Conservation (phyloP, 2,888 invertebrate species). For the Hirtodrosophila trivittata region DNA sequence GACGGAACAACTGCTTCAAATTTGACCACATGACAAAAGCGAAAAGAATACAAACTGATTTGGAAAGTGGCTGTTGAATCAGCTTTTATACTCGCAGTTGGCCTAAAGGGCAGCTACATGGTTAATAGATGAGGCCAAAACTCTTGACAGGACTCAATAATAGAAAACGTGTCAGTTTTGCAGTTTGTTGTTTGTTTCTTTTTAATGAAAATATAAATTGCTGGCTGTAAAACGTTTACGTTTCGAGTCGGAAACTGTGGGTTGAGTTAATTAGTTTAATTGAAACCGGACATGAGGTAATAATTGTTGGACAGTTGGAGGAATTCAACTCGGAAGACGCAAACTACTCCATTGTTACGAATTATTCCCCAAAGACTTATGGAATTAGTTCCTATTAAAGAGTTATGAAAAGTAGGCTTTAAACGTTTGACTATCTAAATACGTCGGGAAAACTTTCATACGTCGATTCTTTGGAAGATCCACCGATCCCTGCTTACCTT, state of each 20-base stretch:
- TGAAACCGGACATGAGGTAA: constrained; percentile 35
- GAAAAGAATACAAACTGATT: constrained; percentile 29
- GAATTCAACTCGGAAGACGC: neutral
- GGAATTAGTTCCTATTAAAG: too few relatives aligned
- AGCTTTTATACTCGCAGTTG: constrained; percentile 51
- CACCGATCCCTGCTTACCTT: constrained; percentile 75
- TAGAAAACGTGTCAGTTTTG: neutral
- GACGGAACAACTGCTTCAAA: constrained; percentile 68
- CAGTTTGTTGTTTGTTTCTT: constrained; percentile 17
- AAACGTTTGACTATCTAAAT: too few relatives aligned
- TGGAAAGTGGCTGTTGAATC: neutral
- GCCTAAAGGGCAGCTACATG: constrained; percentile 4
- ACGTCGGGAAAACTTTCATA: too few relatives aligned
- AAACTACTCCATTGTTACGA: neutral
- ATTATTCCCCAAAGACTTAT: constrained; percentile 11
- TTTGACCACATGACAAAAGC: constrained; percentile 39
- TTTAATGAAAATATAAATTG: constrained; percentile 52
- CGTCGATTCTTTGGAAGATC: too few relatives aligned
- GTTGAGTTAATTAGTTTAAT: constrained; percentile 62
- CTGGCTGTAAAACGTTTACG: constrained; percentile 10
- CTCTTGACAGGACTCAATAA: constrained; percentile 23
- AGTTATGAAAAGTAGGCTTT: too few relatives aligned
- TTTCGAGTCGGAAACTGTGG: constrained; percentile 11
- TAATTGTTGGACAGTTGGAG: constrained; percentile 11
- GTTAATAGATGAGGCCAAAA: too few relatives aligned